Conservation (phyloP, 2,113 vertebrate genomes). For the Xenopus laevis region DNA sequence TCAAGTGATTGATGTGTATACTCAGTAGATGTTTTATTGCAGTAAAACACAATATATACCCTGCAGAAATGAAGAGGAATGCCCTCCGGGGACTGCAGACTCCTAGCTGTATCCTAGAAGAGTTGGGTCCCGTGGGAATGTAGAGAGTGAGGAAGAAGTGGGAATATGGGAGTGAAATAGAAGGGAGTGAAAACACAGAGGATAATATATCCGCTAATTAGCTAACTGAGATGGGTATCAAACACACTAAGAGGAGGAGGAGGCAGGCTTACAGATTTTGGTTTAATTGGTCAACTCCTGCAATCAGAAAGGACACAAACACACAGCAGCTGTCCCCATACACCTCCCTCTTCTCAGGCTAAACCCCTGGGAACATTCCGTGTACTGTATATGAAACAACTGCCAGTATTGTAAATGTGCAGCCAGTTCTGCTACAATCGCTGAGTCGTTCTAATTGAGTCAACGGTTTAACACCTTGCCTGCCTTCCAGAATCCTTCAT, state of each 20-base stretch:
- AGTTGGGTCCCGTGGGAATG: slow-evolving; percentile 39
- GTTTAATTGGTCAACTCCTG: slow-evolving; percentile 38
- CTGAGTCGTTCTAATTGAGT: slow-evolving; percentile 9
- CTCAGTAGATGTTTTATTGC: slow-evolving; percentile 25
- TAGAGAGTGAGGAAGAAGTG: slow-evolving; percentile 30
- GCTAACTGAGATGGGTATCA: slow-evolving; percentile 33
- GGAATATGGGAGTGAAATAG: slow-evolving; percentile 35
- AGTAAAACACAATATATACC: slow-evolving; percentile 8
- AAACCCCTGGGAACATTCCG: slow-evolving; percentile 35
- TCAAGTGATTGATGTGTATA: slow-evolving; percentile 14
- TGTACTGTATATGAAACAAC: slow-evolving; percentile 25
- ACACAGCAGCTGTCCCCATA: slow-evolving; percentile 43
- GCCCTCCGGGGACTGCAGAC: slow-evolving; percentile 1
- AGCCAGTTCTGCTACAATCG: slow-evolving; percentile 19
- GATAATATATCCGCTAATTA: slow-evolving; percentile 45
- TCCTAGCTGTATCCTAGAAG: slow-evolving; percentile 31
- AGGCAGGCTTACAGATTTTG: slow-evolving; percentile 28
- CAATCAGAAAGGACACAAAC: slow-evolving; percentile 32
- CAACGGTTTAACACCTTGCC: slow-evolving; percentile 25
- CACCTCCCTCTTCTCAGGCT: slow-evolving; percentile 20
- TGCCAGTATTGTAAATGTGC: slow-evolving; percentile 22
- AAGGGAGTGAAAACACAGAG: slow-evolving; percentile 18
- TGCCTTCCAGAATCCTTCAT: neutral
- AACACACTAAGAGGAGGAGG: slow-evolving; percentile 25
- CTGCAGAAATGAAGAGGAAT: slow-evolving; percentile 24